Conservation (phyloP, 2,888 invertebrate genomes). For the Drosophila kokeensis region DNA sequence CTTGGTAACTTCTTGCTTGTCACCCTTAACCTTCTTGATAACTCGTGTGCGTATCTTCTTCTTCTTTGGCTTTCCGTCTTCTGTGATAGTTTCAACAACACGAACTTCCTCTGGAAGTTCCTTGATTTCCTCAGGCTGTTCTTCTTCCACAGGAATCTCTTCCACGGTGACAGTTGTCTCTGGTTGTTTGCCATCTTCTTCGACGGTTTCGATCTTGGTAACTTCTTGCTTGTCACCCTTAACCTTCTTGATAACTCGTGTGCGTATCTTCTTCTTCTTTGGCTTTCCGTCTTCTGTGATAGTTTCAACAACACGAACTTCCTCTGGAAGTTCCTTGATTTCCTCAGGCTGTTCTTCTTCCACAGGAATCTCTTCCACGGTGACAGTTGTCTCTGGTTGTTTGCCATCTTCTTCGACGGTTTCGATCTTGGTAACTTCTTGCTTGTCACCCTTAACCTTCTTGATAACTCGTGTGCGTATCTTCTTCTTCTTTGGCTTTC, state of each 20-base stretch:
- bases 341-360: slow-evolving; percentile 39
- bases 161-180: slow-evolving; percentile 59
- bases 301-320: slow-evolving; percentile 51
- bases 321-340: slow-evolving; percentile 55
- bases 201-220: slow-evolving; percentile 66
- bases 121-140: slow-evolving; percentile 33
- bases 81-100: slow-evolving; percentile 40
- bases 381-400: slow-evolving; percentile 30
- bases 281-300: slow-evolving; percentile 58
- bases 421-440: slow-evolving; percentile 65
- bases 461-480: slow-evolving; percentile 62
- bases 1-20: slow-evolving; percentile 64
- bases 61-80: slow-evolving; percentile 52
- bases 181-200: slow-evolving; percentile 61
- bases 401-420: slow-evolving; percentile 62
- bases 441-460: slow-evolving; percentile 58
- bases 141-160: slow-evolving; percentile 27
- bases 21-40: slow-evolving; percentile 59
- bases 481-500: slow-evolving; percentile 56
- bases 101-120: slow-evolving; percentile 54
- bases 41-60: slow-evolving; percentile 63
- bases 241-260: slow-evolving; percentile 62
- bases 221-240: slow-evolving; percentile 65
- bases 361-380: slow-evolving; percentile 38
- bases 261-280: slow-evolving; percentile 60